phyloP scores from a whole-genome alignment of 2,113 vertebrate genomes.

The Osmerus eperlanus region DNA sequence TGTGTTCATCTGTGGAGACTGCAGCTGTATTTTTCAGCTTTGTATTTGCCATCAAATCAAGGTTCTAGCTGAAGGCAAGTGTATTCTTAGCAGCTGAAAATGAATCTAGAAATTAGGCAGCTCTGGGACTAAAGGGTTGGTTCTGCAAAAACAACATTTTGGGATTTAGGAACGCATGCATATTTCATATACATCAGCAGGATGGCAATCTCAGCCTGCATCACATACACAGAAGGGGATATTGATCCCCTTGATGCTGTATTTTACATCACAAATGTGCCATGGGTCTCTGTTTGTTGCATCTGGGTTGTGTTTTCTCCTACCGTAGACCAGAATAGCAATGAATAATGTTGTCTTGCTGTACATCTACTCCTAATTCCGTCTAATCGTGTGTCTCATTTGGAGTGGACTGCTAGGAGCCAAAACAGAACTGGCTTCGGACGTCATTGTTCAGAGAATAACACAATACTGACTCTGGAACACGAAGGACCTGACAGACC shows the following conservation, averaged over 20 bases:
- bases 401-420: too few species aligned
- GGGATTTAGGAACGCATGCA: slow-evolving; percentile 53
- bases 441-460: too few species aligned
- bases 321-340: slow-evolving; percentile 11
- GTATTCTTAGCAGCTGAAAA: slow-evolving; percentile 29
- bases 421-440: too few species aligned
- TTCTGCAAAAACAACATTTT: slow-evolving; percentile 41
- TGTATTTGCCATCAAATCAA: neutral
- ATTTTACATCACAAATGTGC: slow-evolving; percentile 46
- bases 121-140: slow-evolving; percentile 14
- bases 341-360: slow-evolving; percentile 39
- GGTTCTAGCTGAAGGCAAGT: neutral
- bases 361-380: too few species aligned
- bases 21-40: too few species aligned
- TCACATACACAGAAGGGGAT: slow-evolving; percentile 32
- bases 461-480: neutral
- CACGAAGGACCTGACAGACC: slow-evolving; percentile 3
- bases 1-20: neutral
- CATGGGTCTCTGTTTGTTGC: slow-evolving; percentile 16
- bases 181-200: slow-evolving; percentile 53
- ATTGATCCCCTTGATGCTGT: slow-evolving; percentile 45
- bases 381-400: too few species aligned
- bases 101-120: slow-evolving; percentile 19
- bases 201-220: slow-evolving; percentile 51
- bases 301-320: slow-evolving; percentile 11